These are phyloP conservation scores for Acanthosepion lycidas DNA, from an alignment of 2,888 invertebrate genomes.

Conservation along the genomic window DNA sequence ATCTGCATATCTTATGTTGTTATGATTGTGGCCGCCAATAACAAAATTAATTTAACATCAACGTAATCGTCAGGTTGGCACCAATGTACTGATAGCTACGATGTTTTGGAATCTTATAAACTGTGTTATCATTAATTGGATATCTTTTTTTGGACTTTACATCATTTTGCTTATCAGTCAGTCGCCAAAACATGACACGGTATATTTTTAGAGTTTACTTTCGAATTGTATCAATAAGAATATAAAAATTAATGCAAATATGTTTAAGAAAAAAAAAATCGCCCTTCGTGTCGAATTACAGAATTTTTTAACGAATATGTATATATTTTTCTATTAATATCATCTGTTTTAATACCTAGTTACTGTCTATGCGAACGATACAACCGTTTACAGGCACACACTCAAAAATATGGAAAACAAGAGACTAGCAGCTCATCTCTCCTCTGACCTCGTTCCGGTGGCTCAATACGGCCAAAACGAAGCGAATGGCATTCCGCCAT, in stretches of 20 bases:
- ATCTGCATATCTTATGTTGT: too few relatives aligned
- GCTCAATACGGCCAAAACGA: too few relatives aligned
- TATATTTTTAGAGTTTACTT: background rate
- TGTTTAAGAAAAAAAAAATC: background rate
- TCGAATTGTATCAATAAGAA: background rate
- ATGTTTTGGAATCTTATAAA: background rate
- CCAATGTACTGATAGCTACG: background rate
- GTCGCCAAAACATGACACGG: background rate
- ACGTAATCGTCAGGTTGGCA: background rate
- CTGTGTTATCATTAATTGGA: background rate
- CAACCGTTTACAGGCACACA: too few relatives aligned
- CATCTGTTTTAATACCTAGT: background rate
- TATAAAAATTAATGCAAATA: background rate
- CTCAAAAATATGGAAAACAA: too few relatives aligned
- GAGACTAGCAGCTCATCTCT: too few relatives aligned
- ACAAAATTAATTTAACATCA: slow-evolving; percentile 20
- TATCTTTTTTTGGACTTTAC: background rate
- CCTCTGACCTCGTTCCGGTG: too few relatives aligned
- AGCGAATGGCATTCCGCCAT: too few relatives aligned
- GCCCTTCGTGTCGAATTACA: background rate
- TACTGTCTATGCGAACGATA: too few relatives aligned
- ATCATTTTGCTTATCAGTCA: background rate
- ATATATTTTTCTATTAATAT: slow-evolving; percentile 1
- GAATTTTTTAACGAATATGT: background rate
- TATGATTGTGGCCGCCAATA: background rate